Evolutionary conservation across 2,797 vertebrate species (phyloP).

Genomic region (Vireo griseus): DNA sequence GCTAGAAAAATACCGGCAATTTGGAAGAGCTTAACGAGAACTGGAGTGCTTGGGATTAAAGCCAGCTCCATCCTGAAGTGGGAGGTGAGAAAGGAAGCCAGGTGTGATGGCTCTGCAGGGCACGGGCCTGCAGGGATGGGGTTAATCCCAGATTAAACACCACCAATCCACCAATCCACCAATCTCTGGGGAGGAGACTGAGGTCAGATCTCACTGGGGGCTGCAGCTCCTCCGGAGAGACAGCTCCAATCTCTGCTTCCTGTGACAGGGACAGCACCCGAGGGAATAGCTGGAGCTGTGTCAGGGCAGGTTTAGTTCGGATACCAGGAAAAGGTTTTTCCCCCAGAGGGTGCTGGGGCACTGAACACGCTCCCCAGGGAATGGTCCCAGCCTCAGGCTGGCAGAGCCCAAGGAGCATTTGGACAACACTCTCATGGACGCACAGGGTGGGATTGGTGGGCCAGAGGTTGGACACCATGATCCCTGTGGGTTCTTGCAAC

Average conservation of each 20-base stretch:
- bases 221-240: neutral
- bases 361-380: neutral
- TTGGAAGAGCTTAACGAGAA: neutral
- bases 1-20: neutral
- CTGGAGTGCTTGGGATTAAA: neutral
- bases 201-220: neutral
- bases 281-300: accelerated
- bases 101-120: neutral
- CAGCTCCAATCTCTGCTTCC: neutral
- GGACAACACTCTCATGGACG: accelerated
- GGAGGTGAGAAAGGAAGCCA: accelerated
- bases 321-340: accelerated
- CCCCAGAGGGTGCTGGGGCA: neutral
- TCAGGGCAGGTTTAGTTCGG: accelerated
- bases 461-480: accelerated
- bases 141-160: neutral
- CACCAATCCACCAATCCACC: too few species aligned
- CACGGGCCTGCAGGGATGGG: neutral
- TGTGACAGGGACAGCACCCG: neutral
- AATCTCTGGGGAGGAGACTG: neutral
- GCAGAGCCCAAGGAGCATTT: accelerated
- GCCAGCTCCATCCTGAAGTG: neutral
- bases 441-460: neutral
- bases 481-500: accelerated
- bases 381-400: accelerated